Evolutionary conservation across 1,140 invertebrate species (phyloP), one percentile per base, ranked within the genome.

Genomic region (Battus philenor): DNA sequence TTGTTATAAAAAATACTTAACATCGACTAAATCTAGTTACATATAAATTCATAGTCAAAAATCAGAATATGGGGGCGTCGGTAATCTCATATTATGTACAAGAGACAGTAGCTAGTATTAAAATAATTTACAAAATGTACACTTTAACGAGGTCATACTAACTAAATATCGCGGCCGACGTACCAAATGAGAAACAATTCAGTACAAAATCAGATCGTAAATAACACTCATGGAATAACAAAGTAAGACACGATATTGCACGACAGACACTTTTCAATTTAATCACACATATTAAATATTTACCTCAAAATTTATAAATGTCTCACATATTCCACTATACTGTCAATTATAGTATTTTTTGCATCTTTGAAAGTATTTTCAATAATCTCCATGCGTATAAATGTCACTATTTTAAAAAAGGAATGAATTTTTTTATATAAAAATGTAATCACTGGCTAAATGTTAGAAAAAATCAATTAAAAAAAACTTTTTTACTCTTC

Each of bases 31-130:
- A 59, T 54, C 60, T 69, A 70, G 39, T 58, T 58, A 62, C 58
- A 54, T 52, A 50, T 59, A 56, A 59, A 60, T 38, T 33, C 32
- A 33, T 56, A 63, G 54, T 71, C 56, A 71, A 51, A 74, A 11
- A 68, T 74, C 66, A 76, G 66, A 74, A 74, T 71, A 68, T 66
- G 59, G 59, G n/a, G 76, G 26, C 38, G 24, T 41, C 4, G 10
- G 63, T 63, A 71, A 69, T 68, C 63, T 74, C 66, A 64, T 49
- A 67, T 68, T 78, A 78, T 81, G 48, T 78, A 81, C 74, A 78
- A 44, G 44, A 52, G 20, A 44, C 52, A 51, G 61, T 57, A 33
- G 9, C 36, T 39, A 47, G n/a, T 34, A 49, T 52, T 47, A 48
- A 34, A 32, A 44, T 54, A 55, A 59, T 59, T 56, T 67, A 64